Evolutionary conservation across 2,888 invertebrate genomes (phyloP).

Genomic region (Trachelus troglodyta): DNA sequence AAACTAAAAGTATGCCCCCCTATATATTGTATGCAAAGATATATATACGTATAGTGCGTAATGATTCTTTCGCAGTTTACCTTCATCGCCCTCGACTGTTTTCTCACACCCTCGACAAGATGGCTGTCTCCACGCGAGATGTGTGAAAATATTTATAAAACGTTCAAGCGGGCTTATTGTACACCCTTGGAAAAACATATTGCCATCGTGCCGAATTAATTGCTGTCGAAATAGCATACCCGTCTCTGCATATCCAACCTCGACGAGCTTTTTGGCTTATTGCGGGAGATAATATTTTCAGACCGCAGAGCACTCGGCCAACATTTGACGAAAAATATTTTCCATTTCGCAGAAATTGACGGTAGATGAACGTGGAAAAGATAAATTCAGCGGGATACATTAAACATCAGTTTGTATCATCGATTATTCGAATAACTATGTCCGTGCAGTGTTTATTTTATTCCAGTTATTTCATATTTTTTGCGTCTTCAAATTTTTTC

Average conservation of each 20-base stretch:
- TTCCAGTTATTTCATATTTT: not conserved
- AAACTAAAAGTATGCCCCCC: not conserved
- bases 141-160: not conserved
- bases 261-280: not conserved
- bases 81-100: not conserved
- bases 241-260: not conserved
- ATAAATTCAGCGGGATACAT: not conserved
- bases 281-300: not conserved
- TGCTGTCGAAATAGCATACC: not conserved
- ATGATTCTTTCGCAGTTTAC: not conserved
- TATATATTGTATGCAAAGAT: not conserved
- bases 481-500: not conserved
- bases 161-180: not conserved
- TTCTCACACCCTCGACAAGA: not conserved
- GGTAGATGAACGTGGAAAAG: not conserved
- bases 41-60: not conserved
- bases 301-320: not conserved
- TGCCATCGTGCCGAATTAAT: not conserved
- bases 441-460: not conserved
- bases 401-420: not conserved
- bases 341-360: not conserved
- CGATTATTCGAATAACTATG: not conserved
- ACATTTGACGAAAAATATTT: not conserved
- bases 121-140: not conserved
- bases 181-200: not conserved